phyloP scores from a whole-genome alignment of 2,888 invertebrate species.

The Agyllia agylla region DNA sequence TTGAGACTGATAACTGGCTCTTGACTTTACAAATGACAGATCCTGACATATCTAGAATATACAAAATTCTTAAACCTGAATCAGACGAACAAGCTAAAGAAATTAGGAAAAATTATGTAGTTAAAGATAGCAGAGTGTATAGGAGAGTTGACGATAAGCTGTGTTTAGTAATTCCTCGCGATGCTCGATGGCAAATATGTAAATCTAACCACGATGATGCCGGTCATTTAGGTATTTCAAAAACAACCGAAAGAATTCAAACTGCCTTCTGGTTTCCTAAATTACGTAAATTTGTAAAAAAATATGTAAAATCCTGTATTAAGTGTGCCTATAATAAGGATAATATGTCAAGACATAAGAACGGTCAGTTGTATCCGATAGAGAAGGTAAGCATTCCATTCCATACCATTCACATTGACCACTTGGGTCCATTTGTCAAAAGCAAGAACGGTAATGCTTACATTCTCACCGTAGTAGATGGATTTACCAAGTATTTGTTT shows the following conservation, averaged over 20 bases:
- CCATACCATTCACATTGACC: conserved; percentile 82
- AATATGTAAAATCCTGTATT: conserved; percentile 83
- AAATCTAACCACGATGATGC: conserved; percentile 46
- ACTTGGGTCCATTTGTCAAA: conserved; percentile 77
- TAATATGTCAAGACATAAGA: neutral
- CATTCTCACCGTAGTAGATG: conserved; percentile 81
- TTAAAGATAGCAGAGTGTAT: conserved; percentile 56
- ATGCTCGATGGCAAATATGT: conserved; percentile 79
- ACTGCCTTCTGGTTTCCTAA: conserved; percentile 29
- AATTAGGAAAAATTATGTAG: conserved; percentile 49
- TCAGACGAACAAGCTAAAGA: conserved; percentile 23
- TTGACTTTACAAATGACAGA: conserved; percentile 43
- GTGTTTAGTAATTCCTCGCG: neutral
- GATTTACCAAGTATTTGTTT: conserved; percentile 82
- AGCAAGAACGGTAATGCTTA: conserved; percentile 80
- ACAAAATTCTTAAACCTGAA: conserved; percentile 18
- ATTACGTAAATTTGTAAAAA: conserved; percentile 28
- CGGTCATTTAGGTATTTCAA: conserved; percentile 31
- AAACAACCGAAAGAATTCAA: conserved; percentile 30
- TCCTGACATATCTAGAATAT: conserved; percentile 19
- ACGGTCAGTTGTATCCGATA: conserved; percentile 82
- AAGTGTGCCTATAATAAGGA: conserved; percentile 79
- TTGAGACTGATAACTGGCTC: conserved; percentile 29
- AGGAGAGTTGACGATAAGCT: conserved; percentile 18
- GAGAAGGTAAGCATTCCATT: conserved; percentile 82